Evolutionary conservation across 2,888 invertebrate species (phyloP).

Genomic region (Hyppa rectilinea): DNA sequence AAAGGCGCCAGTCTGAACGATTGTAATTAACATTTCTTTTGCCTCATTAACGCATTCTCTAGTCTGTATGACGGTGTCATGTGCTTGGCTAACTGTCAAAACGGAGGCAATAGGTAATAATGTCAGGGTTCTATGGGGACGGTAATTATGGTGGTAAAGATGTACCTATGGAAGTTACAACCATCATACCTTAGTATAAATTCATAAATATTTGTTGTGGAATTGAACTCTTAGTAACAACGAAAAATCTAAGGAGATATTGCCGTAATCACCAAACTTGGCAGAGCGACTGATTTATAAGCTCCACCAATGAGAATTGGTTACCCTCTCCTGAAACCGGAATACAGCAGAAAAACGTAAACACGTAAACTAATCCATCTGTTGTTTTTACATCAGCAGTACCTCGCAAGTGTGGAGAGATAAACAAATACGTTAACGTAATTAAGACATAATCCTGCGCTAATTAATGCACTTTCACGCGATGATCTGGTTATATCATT

Average conservation of each 20-base stretch:
- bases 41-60: conserved; percentile 44
- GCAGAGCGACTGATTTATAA: neutral
- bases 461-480: conserved; percentile 45
- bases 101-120: conserved; percentile 18
- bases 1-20: conserved; percentile 4
- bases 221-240: neutral
- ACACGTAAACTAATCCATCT: no score
- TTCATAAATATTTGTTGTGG: neutral
- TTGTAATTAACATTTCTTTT: conserved; percentile 25
- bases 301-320: neutral
- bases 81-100: conserved; percentile 30
- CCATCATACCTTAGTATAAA: neutral
- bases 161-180: neutral
- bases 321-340: no score
- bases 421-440: conserved; percentile 8
- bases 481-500: conserved; percentile 38
- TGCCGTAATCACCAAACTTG: neutral
- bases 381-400: neutral
- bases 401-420: neutral
- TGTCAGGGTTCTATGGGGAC: conserved; percentile 42
- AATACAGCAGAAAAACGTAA: no score
- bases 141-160: neutral
- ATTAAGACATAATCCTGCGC: conserved; percentile 19
- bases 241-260: neutral
- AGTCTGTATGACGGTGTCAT: conserved; percentile 21